A percentile compares a stretch with the other conserved stretches of the same genome.
Conservation (phyloP, 2,888 invertebrate species). For the Ectobius pallidus region DNA sequence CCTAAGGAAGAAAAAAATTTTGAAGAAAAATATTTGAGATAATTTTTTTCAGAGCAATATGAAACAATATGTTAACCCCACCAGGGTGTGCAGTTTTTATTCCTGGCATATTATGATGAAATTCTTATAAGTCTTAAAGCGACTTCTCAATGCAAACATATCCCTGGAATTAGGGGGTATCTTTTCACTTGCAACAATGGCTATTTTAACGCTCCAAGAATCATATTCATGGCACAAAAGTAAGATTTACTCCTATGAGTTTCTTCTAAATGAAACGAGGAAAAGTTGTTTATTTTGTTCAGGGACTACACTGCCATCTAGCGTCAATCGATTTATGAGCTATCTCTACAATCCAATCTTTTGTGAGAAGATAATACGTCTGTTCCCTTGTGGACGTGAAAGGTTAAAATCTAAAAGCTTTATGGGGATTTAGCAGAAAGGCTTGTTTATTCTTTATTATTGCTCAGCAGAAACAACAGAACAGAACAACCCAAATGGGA, state of each 20-base stretch:
- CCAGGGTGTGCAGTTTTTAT: too few species aligned
- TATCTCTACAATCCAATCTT: conserved; percentile 19
- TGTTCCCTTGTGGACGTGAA: neutral
- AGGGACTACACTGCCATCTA: neutral
- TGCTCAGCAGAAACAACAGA: neutral
- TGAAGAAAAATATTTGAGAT: too few species aligned
- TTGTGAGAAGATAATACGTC: conserved; percentile 9
- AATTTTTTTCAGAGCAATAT: too few species aligned
- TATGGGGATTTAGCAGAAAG: neutral
- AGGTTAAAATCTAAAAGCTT: conserved; percentile 25
- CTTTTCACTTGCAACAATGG: neutral
- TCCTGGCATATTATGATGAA: too few species aligned
- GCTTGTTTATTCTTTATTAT: conserved; percentile 7
- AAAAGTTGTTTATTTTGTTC: too few species aligned
- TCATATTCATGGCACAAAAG: neutral
- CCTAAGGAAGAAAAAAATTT: too few species aligned
- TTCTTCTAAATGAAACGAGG: too few species aligned
- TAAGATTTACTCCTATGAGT: too few species aligned
- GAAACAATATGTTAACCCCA: too few species aligned
- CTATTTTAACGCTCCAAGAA: neutral
- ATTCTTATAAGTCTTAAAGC: too few species aligned
- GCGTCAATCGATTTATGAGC: neutral
- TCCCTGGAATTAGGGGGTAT: too few species aligned
- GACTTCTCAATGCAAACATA: too few species aligned
- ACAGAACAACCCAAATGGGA: neutral